A percentile compares a stretch with the other conserved stretches of the same genome.
Conservation (phyloP, 2,888 invertebrate genomes). For the Aleiodes leptofemur region DNA sequence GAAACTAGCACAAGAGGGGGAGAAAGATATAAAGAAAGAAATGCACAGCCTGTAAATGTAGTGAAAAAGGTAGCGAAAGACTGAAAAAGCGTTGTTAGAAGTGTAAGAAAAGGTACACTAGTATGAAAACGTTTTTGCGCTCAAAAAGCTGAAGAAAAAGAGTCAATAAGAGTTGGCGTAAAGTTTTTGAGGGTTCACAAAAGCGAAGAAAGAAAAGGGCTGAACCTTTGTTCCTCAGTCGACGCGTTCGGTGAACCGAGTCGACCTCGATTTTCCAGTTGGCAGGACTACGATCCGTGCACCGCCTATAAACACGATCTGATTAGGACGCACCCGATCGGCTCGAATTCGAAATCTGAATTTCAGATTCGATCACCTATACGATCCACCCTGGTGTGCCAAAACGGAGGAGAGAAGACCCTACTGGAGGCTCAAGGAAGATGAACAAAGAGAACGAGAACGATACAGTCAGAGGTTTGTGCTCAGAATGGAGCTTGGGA, state of each 20-base stretch:
- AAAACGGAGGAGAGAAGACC: background rate
- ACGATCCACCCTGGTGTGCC: constrained; percentile 20
- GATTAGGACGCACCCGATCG: constrained; percentile 60
- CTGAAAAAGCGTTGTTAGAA: constrained; percentile 20
- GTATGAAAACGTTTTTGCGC: constrained; percentile 4
- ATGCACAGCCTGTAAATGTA: background rate
- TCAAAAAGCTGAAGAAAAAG: constrained; percentile 21
- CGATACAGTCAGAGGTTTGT: constrained; percentile 12
- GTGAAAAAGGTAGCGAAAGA: constrained; percentile 2
- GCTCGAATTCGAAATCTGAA: constrained; percentile 67
- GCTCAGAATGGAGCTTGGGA: no score
- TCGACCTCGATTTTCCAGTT: constrained; percentile 64
- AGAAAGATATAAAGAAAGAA: constrained; percentile 19
- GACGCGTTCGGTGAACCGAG: constrained; percentile 35
- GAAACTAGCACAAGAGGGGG: background rate
- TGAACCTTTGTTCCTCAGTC: constrained; percentile 40
- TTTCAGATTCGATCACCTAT: constrained; percentile 54
- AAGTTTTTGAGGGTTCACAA: constrained; percentile 20
- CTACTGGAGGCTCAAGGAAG: background rate
- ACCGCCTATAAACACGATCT: constrained; percentile 68
- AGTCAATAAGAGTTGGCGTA: constrained; percentile 3
- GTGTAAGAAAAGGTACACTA: constrained; percentile 7
- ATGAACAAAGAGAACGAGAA: background rate
- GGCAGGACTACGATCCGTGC: constrained; percentile 61
- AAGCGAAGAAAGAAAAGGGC: constrained; percentile 8